Base-by-base conservation (phyloP, 2,888 invertebrate species). In the Abrostola triplasia region DNA sequence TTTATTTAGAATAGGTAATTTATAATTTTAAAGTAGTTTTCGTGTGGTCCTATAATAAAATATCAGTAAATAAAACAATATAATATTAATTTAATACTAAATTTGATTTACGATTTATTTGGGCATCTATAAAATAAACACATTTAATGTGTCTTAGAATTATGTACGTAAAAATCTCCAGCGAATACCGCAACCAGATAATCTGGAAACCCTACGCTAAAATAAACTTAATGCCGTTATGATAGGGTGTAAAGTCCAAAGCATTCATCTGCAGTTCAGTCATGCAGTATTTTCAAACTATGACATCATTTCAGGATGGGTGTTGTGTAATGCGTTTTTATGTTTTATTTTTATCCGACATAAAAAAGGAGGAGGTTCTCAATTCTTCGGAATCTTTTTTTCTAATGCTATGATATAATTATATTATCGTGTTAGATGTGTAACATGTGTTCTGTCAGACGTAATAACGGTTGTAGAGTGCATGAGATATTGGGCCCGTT, bases 301-400 rank as follows among this genome's bases (percentile, higher is more conserved):
- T 47, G 44, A 47, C 44, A 47, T 47, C 44, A 47, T 47, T 24
- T 7, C 13, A 13, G 44, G 44, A 47, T 47, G 24, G 24, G 13
- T 13, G 44, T 47, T 24, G 0, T 5, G 24, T 13, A 13, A 47
- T 47, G 44, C 42, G 42, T 47, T 47, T 41, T 44, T 13, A 13
- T 13, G 12, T 44, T 13, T 12, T n/a, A 12, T 12, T 42, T 42
- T 42, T 42, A n/a, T n/a, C n/a, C n/a, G n/a, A n/a, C n/a, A n/a
- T n/a, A n/a, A n/a, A n/a, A n/a, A n/a, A n/a, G n/a, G n/a, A n/a
- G n/a, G n/a, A n/a, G n/a, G n/a, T n/a, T n/a, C n/a, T n/a, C n/a
- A n/a, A n/a, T n/a, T n/a, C n/a, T n/a, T n/a, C n/a, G n/a, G n/a
- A n/a, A n/a, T n/a, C n/a, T n/a, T n/a, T 42, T 12, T 47, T 47